Evolutionary conservation across 2,888 invertebrate species (phyloP), one percentile per base, ranked within the genome.

Genomic region (Merodon equestris): DNA sequence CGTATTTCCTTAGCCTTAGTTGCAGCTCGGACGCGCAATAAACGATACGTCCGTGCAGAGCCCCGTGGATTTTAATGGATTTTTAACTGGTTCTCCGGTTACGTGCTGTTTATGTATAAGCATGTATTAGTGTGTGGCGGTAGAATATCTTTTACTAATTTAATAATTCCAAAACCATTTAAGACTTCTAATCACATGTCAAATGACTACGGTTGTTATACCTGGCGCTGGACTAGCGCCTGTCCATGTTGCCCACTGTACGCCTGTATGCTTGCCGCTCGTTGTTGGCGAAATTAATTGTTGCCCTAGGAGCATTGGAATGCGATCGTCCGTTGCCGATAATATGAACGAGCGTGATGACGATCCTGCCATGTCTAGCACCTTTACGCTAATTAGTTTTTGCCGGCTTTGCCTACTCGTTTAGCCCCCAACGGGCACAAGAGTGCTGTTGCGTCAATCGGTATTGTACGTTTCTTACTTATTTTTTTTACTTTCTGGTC

Each of bases 151-250:
- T 86, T 87, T 86, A 87, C 87, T 87, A 87, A 87, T 87, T 87
- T 87, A 87, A 87, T 87, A 87, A 87, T 87, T 87, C 86, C 38
- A 86, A 87, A 87, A 87, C 87, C 87, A 87, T 87, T 87, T 87
- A 87, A 87, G 76, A 86, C 87, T 86, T 86, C 87, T 87, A 87
- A 87, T 87, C 87, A 87, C 86, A 87, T 87, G 86, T 85, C 83
- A 83, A 71, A 76, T 76, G 40, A 40, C 17, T 36, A 48, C 48
- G 34, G 51, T 3, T 14, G 36, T 15, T 42, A n/a, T 68, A 42
- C 42, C 27, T 12, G 47, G 12, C n/a, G 15, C 19, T 44, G 67
- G 12, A 40, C 36, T 34, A 50, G n/a, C n/a, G n/a, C n/a, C n/a
- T n/a, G n/a, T n/a, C 27, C 48, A 54, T 34, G 40, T n/a, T 17